phyloP scores from a whole-genome alignment of 2,797 vertebrate species.

The Ctenochaetus hawaiiensis region DNA sequence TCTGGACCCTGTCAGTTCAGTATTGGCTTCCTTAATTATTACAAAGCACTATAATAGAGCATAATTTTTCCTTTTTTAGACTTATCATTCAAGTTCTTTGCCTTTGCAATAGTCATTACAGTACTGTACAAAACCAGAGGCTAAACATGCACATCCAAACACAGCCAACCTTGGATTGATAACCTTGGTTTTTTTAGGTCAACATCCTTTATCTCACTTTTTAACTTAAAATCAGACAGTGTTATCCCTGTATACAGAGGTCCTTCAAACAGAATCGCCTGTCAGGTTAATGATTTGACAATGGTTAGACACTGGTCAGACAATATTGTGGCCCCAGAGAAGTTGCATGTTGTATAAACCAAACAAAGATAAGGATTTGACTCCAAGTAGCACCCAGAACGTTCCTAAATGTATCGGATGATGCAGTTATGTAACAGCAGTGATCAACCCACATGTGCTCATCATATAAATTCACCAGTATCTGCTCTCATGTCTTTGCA shows the following conservation, averaged over 20 bases:
- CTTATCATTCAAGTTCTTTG: neutral
- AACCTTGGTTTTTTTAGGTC: neutral
- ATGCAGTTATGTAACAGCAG: conserved; percentile 59
- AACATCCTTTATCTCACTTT: neutral
- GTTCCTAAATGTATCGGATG: conserved; percentile 61
- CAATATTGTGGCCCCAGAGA: conserved; percentile 14
- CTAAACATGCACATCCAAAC: conserved; percentile 34
- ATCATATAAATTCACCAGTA: conserved; percentile 70
- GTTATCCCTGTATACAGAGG: neutral
- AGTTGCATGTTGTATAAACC: conserved; percentile 67
- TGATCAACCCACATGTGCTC: conserved; percentile 32
- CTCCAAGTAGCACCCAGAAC: conserved; percentile 53
- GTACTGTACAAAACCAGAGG: too few relatives aligned
- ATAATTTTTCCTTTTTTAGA: neutral
- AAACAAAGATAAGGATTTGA: conserved; percentile 81
- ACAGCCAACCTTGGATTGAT: neutral
- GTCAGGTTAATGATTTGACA: conserved; percentile 59
- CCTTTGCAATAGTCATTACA: conserved; percentile 10
- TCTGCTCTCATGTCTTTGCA: conserved; percentile 42
- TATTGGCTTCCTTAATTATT: neutral
- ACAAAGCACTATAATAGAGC: neutral
- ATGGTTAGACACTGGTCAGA: conserved; percentile 14
- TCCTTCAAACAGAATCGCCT: conserved; percentile 6
- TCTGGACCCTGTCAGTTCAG: neutral
- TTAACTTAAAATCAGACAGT: neutral